Evolutionary conservation across 2,888 invertebrate species (phyloP).

Genomic region (Gortyna flavago): DNA sequence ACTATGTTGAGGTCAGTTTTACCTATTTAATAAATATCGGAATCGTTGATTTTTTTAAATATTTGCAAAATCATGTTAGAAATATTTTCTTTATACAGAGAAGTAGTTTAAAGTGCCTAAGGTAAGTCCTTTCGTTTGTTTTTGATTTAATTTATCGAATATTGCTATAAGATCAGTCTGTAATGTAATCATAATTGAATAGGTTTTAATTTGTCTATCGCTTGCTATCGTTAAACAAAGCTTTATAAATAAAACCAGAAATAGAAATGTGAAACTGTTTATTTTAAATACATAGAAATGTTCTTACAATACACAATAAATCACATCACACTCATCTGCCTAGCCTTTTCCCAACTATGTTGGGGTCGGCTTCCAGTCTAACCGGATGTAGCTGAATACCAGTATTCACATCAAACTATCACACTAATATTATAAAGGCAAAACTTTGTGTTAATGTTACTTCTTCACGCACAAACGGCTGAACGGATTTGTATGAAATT

Average conservation of each 20-base stretch:
- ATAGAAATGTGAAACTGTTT: not conserved
- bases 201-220: not conserved
- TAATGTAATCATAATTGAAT: not conserved
- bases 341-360: too few species aligned
- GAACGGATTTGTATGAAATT: too few species aligned
- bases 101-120: not conserved
- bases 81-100: not conserved
- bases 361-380: too few species aligned
- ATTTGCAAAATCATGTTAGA: not conserved
- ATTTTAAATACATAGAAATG: not conserved
- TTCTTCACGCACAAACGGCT: too few species aligned
- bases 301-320: not conserved
- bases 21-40: too few species aligned
- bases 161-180: not conserved
- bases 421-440: too few species aligned
- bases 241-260: not conserved
- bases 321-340: too few species aligned
- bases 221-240: not conserved
- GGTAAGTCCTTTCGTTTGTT: not conserved
- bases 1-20: too few species aligned
- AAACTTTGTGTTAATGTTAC: too few species aligned
- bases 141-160: not conserved
- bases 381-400: too few species aligned
- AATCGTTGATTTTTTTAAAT: not conserved
- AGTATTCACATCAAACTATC: too few species aligned